These are phyloP conservation scores for Dugesia japonica DNA, from an alignment of 2,888 invertebrate species.

Conservation along the genomic window DNA sequence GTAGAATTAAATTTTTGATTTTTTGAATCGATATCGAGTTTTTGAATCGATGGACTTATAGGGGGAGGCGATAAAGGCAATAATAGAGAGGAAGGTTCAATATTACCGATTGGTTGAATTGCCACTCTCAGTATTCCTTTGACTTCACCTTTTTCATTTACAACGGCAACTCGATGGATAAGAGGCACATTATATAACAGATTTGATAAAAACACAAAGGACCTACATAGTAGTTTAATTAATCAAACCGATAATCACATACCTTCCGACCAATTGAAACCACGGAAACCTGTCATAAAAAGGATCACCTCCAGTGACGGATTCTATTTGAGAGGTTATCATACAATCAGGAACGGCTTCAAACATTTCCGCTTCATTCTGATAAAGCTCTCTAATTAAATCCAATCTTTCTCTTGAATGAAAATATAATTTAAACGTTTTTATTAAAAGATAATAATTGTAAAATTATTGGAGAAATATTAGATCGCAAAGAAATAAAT, in stretches of 20 bases:
- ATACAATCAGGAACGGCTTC: slow-evolving; percentile 69
- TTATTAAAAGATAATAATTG: too few species aligned
- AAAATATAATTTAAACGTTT: too few species aligned
- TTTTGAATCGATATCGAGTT: not conserved
- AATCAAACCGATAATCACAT: slow-evolving; percentile 34
- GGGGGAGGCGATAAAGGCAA: not conserved
- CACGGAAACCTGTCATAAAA: slow-evolving; percentile 98
- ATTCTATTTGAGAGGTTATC: slow-evolving; percentile 52
- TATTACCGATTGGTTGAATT: slow-evolving; percentile 55
- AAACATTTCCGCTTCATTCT: slow-evolving; percentile 85
- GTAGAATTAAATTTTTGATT: slow-evolving; percentile 57
- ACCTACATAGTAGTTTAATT: slow-evolving; percentile 52
- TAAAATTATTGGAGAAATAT: too few species aligned
- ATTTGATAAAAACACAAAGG: slow-evolving; percentile 91
- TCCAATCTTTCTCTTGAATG: slow-evolving; percentile 94
- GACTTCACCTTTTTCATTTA: slow-evolving; percentile 88
- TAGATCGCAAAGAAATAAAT: too few species aligned
- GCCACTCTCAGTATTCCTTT: slow-evolving; percentile 85
- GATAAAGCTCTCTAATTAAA: slow-evolving; percentile 98
- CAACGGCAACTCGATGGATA: slow-evolving; percentile 79
- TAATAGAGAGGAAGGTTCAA: not conserved
- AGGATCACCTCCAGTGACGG: slow-evolving; percentile 64
- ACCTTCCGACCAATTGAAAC: slow-evolving; percentile 94
- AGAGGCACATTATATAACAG: slow-evolving; percentile 84
- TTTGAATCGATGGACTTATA: not conserved